Conservation (phyloP, 2,888 invertebrate genomes). For the Pantelozetes paolii region DNA sequence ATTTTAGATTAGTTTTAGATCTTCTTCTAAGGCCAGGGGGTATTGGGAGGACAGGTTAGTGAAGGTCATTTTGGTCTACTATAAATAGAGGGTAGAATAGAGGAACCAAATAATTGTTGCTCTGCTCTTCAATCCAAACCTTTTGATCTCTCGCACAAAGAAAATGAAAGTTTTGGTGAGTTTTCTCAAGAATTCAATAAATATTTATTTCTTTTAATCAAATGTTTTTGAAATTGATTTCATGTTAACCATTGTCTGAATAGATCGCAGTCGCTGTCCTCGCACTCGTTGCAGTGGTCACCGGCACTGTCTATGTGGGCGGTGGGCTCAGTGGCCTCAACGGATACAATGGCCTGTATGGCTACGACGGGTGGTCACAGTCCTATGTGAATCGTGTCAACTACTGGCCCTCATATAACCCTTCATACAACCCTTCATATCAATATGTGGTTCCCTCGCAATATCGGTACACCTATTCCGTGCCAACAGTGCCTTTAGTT, state of each 20-base stretch:
- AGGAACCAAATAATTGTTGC: background rate
- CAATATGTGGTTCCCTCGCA: slow-evolving; percentile 1
- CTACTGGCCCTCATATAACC: background rate
- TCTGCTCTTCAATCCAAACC: background rate
- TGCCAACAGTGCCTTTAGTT: background rate
- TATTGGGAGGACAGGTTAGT: background rate
- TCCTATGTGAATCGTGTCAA: background rate
- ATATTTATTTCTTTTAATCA: background rate
- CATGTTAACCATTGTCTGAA: background rate
- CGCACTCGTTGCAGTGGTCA: background rate
- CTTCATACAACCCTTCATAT: background rate
- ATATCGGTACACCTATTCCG: background rate
- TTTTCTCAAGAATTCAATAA: background rate
- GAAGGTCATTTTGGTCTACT: background rate
- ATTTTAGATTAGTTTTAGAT: background rate
- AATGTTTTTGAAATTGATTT: background rate
- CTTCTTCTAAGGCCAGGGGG: background rate
- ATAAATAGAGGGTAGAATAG: background rate
- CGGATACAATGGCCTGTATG: background rate
- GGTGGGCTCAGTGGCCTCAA: background rate
- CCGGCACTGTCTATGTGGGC: background rate
- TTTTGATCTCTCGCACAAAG: background rate
- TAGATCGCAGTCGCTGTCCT: slow-evolving; percentile 11
- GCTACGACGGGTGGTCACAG: background rate
- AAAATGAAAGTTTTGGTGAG: slow-evolving; percentile 32